A percentile compares a stretch with the other conserved stretches of the same genome.
phyloP scores from a whole-genome alignment of 2,888 invertebrate genomes.

The Zhengitettix transpicula region DNA sequence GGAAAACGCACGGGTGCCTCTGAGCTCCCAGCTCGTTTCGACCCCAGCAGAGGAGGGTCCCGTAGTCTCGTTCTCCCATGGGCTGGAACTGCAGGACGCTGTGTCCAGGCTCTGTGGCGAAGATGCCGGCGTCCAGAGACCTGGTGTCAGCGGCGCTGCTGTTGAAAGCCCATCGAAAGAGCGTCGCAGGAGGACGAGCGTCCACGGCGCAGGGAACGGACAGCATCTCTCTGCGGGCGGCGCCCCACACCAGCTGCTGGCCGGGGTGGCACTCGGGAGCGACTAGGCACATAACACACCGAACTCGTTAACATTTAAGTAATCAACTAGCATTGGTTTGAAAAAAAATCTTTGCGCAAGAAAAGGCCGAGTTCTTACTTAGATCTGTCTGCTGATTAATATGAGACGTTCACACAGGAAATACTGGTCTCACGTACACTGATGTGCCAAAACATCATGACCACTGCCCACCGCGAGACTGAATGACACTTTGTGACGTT shows the following conservation, averaged over 20 bases:
- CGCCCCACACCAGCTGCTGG: constrained; percentile 52
- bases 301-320: no score
- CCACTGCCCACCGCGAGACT: no score
- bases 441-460: no score
- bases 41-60: constrained; percentile 57
- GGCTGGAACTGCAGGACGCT: constrained; percentile 53
- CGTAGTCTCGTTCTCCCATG: constrained; percentile 48
- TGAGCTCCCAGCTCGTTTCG: constrained; percentile 55
- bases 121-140: constrained; percentile 13
- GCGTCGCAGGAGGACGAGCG: constrained; percentile 55
- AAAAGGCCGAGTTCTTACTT: no score
- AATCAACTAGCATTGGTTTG: no score
- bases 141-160: constrained; percentile 45
- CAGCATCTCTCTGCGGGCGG: constrained; percentile 52
- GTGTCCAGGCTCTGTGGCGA: constrained; percentile 40
- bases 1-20: constrained; percentile 53
- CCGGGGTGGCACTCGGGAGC: constrained; percentile 53
- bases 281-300: constrained; percentile 12
- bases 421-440: no score
- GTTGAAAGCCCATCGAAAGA: constrained; percentile 62
- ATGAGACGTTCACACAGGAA: no score
- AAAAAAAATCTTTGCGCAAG: no score
- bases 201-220: constrained; percentile 45
- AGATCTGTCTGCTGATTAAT: no score
- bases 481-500: no score